Evolutionary conservation across 2,888 invertebrate species (phyloP), one percentile per base, ranked within the genome.

Genomic region (Tillus elongatus): DNA sequence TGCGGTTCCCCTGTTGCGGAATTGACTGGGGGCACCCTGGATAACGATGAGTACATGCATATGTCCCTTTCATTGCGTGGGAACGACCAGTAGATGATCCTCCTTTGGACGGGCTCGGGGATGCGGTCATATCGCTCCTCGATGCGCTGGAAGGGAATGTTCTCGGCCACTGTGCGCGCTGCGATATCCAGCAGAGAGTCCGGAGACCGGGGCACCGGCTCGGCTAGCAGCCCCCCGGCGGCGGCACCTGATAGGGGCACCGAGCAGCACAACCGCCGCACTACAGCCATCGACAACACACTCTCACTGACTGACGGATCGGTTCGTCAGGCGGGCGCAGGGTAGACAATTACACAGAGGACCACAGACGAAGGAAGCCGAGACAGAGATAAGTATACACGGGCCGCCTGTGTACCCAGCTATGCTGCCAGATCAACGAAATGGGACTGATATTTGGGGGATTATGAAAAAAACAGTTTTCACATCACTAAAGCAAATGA

Each of bases 41-140:
- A 71, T 68, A 85, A 73, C 52, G 85, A 85, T 53, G 85, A 86
- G 70, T 89, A 89, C 85, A 88, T 87, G 69, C 84, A 83, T 64
- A 89, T 87, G 70, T 87, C 87, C 60, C 82, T 73, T 67, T 88
- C 88, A 63, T 87, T 82, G 57, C 87, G 71, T 51, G 88, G 89
- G 70, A 88, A 88, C 48, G 87, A 86, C 85, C 87, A 88, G 71
- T 77, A 88, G 60, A 88, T 85, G 64, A 88, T 84, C 60, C 86
- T 75, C 52, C 83, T 75, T 67, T 88, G 88, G 63, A 88, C 87
- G 49, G 87, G 87, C 65, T 88, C 88, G 50, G 88, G 89, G 65
- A 89, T 87, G 56, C 87, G 77, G 63, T 84, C 82, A 66, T 85
- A 86, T 49, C 83, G 77, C 66, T 87, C 86, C 68, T 88, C 88